Conservation (phyloP, 2,113 vertebrate species). For the Romanogobio albipinnatus region DNA sequence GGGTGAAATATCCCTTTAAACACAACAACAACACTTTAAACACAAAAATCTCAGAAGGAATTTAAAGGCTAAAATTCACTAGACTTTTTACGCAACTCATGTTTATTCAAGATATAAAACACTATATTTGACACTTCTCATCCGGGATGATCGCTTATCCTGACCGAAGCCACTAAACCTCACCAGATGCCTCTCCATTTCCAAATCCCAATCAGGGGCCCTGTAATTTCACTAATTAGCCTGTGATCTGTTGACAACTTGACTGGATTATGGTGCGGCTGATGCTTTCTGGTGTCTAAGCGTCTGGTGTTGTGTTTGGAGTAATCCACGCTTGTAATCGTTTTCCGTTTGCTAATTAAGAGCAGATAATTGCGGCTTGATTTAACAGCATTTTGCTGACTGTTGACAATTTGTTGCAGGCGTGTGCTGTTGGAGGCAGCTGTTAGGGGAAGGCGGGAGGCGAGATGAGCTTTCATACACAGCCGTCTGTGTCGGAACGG, state of each 20-base stretch:
- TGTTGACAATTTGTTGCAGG: conserved; percentile 61
- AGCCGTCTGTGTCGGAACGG: neutral
- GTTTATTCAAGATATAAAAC: conserved; percentile 5
- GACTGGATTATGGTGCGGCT: conserved; percentile 50
- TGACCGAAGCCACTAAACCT: conserved; percentile 20
- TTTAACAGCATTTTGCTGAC: conserved; percentile 68
- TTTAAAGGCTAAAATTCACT: neutral
- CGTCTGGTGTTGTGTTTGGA: conserved; percentile 57
- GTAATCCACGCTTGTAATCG: conserved; percentile 74
- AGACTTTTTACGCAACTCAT: neutral
- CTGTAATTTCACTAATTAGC: conserved; percentile 59
- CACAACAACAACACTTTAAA: neutral
- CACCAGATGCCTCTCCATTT: conserved; percentile 7
- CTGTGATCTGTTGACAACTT: conserved; percentile 50
- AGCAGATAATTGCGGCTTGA: conserved; percentile 71
- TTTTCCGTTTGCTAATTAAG: conserved; percentile 75
- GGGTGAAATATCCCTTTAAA: neutral
- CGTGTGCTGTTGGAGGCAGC: conserved; percentile 33
- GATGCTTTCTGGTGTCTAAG: conserved; percentile 33
- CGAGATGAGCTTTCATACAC: conserved; percentile 23
- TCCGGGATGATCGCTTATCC: neutral
- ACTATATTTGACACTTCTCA: conserved; percentile 22
- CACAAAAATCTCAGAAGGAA: neutral
- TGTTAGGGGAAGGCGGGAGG: conserved; percentile 50
- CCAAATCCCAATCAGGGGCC: conserved; percentile 43